Evolutionary conservation across 2,797 vertebrate genomes (phyloP).

Genomic region (Sarcoramphus papa): DNA sequence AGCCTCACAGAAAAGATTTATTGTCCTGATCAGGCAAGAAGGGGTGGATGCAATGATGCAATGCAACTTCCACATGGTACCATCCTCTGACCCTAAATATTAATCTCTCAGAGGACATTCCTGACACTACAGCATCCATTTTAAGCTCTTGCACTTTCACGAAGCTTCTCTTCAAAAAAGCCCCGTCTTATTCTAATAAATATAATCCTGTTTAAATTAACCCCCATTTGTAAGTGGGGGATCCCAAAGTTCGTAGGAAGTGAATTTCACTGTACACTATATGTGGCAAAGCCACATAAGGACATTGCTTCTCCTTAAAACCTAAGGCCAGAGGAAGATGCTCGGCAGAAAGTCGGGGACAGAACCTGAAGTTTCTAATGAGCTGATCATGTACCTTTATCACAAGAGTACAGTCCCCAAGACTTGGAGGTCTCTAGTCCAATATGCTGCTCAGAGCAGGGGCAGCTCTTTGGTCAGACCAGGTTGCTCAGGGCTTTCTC

Average conservation of each 20-base stretch:
- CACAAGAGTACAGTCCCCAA: neutral
- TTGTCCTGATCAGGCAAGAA: neutral
- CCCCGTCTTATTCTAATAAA: neutral
- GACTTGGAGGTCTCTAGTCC: neutral
- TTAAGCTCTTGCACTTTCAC: neutral
- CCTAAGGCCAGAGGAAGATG: neutral
- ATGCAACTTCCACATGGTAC: neutral
- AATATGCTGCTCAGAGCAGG: neutral
- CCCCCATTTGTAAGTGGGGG: neutral
- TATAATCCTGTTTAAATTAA: neutral
- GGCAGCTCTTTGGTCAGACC: neutral
- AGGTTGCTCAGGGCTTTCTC: neutral
- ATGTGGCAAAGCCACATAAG: fast-evolving
- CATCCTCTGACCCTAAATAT: neutral
- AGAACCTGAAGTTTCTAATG: neutral
- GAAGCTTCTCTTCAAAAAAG: neutral
- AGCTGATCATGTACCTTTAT: neutral
- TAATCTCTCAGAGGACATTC: neutral
- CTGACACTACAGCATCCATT: neutral
- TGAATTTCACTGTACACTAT: neutral
- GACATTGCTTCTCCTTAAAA: neutral
- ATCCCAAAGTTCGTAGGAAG: neutral
- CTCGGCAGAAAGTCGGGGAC: neutral
- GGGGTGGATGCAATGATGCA: neutral
- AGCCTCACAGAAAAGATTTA: neutral